Base-by-base conservation (phyloP, 2,797 vertebrate genomes). In the Sphenodon punctatus region DNA sequence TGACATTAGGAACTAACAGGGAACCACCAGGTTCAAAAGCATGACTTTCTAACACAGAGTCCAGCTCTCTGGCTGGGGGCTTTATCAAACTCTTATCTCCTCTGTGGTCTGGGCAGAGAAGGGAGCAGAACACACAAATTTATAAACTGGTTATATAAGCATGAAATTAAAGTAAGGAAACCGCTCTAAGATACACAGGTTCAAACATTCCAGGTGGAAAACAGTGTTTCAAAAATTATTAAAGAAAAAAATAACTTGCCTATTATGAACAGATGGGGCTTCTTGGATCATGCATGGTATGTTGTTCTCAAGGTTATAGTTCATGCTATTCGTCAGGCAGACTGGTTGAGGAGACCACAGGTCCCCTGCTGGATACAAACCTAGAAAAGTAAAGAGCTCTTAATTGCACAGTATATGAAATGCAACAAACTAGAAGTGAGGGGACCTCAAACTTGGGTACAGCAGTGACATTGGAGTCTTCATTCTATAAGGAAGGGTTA, bases 291-390 rank as follows among this genome's bases (percentile, higher is more conserved):
- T 86, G 56, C 96, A 96, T 0, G 97, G 94, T 72, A 96, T 83
- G 5, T 96, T 92, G 85, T 95, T 98, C 16, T 97, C 95, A 91
- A 97, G 92, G 86, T 96, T 96, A 92, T 98, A 99, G 93, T 96
- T 97, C 87, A 99, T 97, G 90, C 97, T 95, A 76, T 97, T 98
- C 61, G 97, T 96, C 91, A 98, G 84, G 14, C 98, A 98, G 76
- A 97, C 90, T 3, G 98, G 97, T 39, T 97, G 97, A 19, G 97
- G 88, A 2, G 98, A 94, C 97, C 98, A 99, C 16, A 97, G 94
- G 77, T 98, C 97, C 80, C 97, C 97, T 3, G 97, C 78, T 34
- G 97, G 76, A 87, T 97, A 98, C 59, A 97, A 95, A 90, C 96
- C 95, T 84, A 91, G 13, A 84, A 80, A 77, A 32, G 17, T 60